Percentiles rank a stretch among this genome's conserved stretches.
Conservation (phyloP, 2,113 vertebrate genomes). For the Nothobranchius furzeri region DNA sequence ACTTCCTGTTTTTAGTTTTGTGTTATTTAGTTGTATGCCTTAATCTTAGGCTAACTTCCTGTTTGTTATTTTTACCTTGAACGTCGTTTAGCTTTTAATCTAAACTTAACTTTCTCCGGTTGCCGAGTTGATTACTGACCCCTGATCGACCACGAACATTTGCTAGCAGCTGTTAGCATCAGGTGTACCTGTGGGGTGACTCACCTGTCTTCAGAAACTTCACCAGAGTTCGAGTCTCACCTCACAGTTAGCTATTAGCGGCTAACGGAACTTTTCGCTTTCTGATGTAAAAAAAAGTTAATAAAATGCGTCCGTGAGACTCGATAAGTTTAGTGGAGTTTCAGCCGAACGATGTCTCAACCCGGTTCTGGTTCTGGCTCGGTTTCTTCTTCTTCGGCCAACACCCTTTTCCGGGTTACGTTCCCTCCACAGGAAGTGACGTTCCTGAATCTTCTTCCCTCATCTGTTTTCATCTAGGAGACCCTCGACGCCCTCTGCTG, state of each 20-base stretch:
- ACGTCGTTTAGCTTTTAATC: too few species aligned
- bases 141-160: too few species aligned
- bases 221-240: conserved; percentile 17
- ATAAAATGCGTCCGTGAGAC: too few species aligned
- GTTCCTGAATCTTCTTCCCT: background rate
- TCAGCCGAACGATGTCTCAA: conserved; percentile 11
- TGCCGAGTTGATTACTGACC: too few species aligned
- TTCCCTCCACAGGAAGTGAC: conserved; percentile 74
- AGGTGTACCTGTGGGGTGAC: background rate
- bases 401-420: conserved; percentile 62
- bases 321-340: background rate
- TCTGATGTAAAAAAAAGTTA: too few species aligned
- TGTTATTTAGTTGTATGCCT: too few species aligned
- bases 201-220: conserved; percentile 40
- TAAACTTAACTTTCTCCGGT: too few species aligned
- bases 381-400: conserved; percentile 38
- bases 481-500: background rate
- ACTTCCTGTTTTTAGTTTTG: too few species aligned
- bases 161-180: background rate
- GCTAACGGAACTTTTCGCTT: too few species aligned
- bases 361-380: background rate
- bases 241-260: background rate
- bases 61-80: too few species aligned
- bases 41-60: too few species aligned
- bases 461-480: background rate